phyloP scores from a whole-genome alignment of 2,797 vertebrate genomes.

The Hyperoplus immaculatus region DNA sequence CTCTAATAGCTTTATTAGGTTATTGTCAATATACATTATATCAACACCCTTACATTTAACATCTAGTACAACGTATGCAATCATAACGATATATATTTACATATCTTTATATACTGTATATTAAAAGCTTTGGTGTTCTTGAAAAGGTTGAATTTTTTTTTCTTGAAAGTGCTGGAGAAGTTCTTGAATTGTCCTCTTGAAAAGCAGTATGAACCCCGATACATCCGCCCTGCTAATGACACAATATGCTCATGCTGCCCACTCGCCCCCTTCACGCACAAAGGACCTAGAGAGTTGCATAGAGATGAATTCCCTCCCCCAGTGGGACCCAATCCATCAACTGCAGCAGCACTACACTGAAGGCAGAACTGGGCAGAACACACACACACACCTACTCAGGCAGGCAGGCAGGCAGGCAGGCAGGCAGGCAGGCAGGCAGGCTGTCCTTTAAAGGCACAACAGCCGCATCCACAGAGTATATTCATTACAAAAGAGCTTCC shows the following conservation, averaged over 20 bases:
- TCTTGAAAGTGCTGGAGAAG: no score
- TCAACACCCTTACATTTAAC: no score
- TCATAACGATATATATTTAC: no score
- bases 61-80: no score
- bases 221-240: slow-evolving; percentile 7
- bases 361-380: slow-evolving; percentile 17
- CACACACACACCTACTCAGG: slow-evolving; percentile 15
- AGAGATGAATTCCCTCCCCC: slow-evolving; percentile 54
- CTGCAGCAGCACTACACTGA: slow-evolving; percentile 20
- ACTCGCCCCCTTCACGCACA: slow-evolving; percentile 49
- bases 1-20: no score
- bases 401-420: slow-evolving; percentile 5
- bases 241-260: slow-evolving; percentile 51
- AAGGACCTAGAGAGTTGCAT: slow-evolving; percentile 45
- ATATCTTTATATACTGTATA: no score
- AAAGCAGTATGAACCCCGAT: no score
- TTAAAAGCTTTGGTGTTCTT: no score
- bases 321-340: slow-evolving; percentile 64
- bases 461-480: neutral
- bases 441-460: slow-evolving; percentile 47
- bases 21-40: no score
- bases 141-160: no score
- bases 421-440: slow-evolving; percentile 6
- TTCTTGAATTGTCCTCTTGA: no score
- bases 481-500: neutral